Evolutionary conservation across 2,888 invertebrate species (phyloP), one percentile per base, ranked within the genome.

Genomic region (Frankliniella intonsa): DNA sequence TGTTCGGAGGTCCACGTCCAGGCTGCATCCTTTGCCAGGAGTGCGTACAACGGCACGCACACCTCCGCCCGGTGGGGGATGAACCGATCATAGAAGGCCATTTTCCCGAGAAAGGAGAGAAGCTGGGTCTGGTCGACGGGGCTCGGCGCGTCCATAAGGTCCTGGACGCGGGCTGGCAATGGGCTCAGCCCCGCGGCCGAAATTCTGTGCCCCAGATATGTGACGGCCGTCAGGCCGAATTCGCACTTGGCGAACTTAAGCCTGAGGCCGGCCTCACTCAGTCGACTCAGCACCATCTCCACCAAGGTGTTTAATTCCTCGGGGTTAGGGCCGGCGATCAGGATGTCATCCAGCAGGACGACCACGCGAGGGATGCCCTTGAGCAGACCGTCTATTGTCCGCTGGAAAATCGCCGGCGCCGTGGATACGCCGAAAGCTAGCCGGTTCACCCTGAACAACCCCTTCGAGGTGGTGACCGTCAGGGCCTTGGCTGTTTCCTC

Each of bases 1-100:
- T 85, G 85, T 8, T 82, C 81, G 7, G 82, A 80, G 14, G 83
- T 83, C 86, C 86, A 87, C 9, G 14, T 9, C 65, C 65, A 65
- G n/a, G 19, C 2, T 2, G n/a, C 2, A 1, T n/a, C 65, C 65
- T 65, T 65, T 19, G 3, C n/a, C 9, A 65, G n/a, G 2, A 65
- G 65, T 9, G 17, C 65, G 65, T 65, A 65, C 65, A 65, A 8
- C 19, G 65, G 2, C 1, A 3, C 10, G 2, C 14, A n/a, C 19
- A n/a, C n/a, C n/a, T 17, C n/a, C 3, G 65, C 65, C 10, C 65
- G 14, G 17, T n/a, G 1, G 1, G 65, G 65, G n/a, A 65, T 65
- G n/a, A 65, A 65, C 10, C 65, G 65, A 3, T 65, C 65, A n/a
- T 65, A 65, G 8, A 65, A 65, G 9, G 65, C 65, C 65, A 65